These are phyloP conservation scores for Indicator indicator DNA, from an alignment of 2,113 vertebrate genomes.

Conservation along the genomic window DNA sequence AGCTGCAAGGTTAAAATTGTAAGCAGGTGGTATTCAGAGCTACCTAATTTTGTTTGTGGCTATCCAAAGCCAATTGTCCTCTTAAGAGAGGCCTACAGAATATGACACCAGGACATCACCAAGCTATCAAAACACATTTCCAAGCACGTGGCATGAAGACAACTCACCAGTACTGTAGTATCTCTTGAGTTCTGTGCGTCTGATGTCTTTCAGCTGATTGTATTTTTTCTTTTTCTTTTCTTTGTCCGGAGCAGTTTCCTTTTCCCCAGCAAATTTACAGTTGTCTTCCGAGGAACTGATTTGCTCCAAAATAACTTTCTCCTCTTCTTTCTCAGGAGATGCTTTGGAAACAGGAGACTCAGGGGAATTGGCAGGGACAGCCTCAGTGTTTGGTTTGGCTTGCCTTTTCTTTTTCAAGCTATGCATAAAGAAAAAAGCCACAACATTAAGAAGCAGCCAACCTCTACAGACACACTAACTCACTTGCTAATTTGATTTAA, in stretches of 20 bases:
- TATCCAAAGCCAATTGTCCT: background rate
- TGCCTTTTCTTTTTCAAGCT: conserved; percentile 83
- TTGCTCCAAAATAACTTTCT: conserved; percentile 72
- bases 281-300: conserved; percentile 71
- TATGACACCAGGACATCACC: background rate
- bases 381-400: conserved; percentile 76
- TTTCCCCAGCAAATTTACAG: conserved; percentile 64
- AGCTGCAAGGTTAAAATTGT: background rate
- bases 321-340: conserved; percentile 71
- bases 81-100: background rate
- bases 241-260: conserved; percentile 70
- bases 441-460: background rate
- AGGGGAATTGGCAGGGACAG: conserved; percentile 45
- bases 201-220: conserved; percentile 78
- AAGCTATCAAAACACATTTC: background rate
- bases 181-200: conserved; percentile 81
- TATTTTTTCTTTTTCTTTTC: conserved; percentile 82
- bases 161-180: conserved; percentile 76
- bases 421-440: background rate
- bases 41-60: background rate
- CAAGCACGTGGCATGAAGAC: background rate
- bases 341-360: conserved; percentile 55
- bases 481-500: background rate
- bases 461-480: background rate
- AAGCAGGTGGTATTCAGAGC: background rate